Evolutionary conservation across 2,113 vertebrate species (phyloP).

Genomic region (Orthochromis indermauri): DNA sequence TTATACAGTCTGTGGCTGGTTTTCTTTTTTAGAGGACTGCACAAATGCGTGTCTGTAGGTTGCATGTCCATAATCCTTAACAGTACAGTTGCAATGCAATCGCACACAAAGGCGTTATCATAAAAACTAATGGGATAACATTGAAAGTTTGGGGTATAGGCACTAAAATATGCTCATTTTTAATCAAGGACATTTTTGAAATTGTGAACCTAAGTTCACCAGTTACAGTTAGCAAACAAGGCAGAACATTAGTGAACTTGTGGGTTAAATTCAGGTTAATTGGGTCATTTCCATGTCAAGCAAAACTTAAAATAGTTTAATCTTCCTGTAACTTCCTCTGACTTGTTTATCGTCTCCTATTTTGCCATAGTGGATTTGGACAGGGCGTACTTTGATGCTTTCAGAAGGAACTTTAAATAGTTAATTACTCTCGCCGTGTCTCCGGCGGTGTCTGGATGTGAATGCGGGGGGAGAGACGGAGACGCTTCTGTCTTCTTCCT

Average conservation of each 20-base stretch:
- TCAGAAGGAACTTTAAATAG: constrained; percentile 57
- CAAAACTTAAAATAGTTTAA: neutral
- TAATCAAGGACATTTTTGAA: neutral
- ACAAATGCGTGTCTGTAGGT: neutral
- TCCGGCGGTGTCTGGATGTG: constrained; percentile 57
- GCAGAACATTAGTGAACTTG: neutral
- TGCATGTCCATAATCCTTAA: neutral
- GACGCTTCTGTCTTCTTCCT: constrained; percentile 53
- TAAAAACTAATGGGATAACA: neutral
- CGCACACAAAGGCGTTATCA: neutral
- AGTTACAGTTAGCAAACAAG: neutral
- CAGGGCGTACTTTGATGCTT: neutral
- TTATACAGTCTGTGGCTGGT: neutral
- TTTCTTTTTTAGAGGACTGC: neutral
- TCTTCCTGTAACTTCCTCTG: neutral
- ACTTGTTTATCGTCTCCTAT: neutral
- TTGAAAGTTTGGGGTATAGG: neutral
- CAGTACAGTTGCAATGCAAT: neutral
- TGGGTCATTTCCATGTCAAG: neutral
- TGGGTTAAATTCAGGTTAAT: neutral
- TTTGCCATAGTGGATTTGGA: neutral
- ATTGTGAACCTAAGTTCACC: neutral
- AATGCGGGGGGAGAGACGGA: constrained; percentile 41
- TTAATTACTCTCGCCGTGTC: constrained; percentile 66
- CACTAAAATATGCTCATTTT: neutral